Base-by-base conservation (phyloP, 1,140 invertebrate species). In the Heliconius melpomene region DNA sequence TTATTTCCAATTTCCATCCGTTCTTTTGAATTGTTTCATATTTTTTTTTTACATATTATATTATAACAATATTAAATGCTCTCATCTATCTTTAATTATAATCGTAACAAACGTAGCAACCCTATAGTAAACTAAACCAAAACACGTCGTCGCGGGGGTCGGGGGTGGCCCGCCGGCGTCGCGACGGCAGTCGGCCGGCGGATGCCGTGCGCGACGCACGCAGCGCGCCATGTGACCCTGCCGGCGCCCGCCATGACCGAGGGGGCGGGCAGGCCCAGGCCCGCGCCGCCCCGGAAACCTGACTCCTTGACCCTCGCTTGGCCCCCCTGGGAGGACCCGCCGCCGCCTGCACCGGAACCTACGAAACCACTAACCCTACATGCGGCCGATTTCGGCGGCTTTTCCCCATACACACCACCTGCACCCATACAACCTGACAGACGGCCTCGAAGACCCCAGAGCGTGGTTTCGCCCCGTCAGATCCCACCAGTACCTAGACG, bases 331-430 rank as follows among this genome's bases (percentile, higher is more conserved):
- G 92, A 94, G 38, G 91, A 92, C 72, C 93, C 92, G 9, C 93
- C 93, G 73, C 93, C 93, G 29, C 92, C 93, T 1, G 92, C 92
- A 70, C 94, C 93, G 9, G 91, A 91, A 50, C 86, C 84, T 16
- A 84, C 86, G 72, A 82, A 92, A 88, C 77, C 90, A 29, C 90
- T 95, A 79, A 87, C 81, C 81, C 32, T 71, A 32, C 86, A 93
- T 80, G 87, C 83, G 78, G 86, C 93, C 77, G 95, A 95, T 90
- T 95, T 95, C 83, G 91, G 93, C 87, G 94, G 93, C 81, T 96
- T 96, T 90, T 93, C 94, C 57, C 90, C 95, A 52, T 96, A 96
- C 87, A 95, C 94, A 26, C 95, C 95, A 80, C 95, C 95, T 81
- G 93, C 94, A 23, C 95, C 95, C 77, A 88, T 91, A 38, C 94